A percentile compares a stretch with the other conserved stretches of the same genome.
Evolutionary conservation across 2,113 vertebrate genomes (phyloP).

Genomic region (Clarias gariepinus): DNA sequence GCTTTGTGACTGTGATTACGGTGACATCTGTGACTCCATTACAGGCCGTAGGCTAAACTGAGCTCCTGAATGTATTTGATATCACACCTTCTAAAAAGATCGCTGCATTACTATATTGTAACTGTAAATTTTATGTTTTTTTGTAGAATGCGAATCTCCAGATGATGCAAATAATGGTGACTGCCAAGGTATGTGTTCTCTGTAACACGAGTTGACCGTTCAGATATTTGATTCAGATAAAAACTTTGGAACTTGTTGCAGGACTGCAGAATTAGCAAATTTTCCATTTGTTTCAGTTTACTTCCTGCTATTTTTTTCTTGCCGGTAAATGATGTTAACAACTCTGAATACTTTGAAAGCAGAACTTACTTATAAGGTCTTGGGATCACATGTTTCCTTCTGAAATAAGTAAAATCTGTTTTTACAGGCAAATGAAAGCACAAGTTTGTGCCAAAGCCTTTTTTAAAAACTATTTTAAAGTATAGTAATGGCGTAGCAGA

Average conservation of each 20-base stretch:
- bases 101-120: not conserved
- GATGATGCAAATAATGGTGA: slow-evolving; percentile 30
- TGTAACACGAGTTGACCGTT: not conserved
- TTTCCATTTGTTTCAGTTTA: not conserved
- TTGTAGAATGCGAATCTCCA: slow-evolving; percentile 53
- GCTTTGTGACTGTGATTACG: slow-evolving; percentile 72
- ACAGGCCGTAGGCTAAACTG: slow-evolving; percentile 75
- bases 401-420: not conserved
- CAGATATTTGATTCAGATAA: not conserved
- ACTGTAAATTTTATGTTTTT: slow-evolving; percentile 14
- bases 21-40: slow-evolving; percentile 73
- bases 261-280: not conserved
- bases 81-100: not conserved
- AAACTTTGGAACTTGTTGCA: not conserved
- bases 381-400: not conserved
- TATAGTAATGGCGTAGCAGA: not conserved
- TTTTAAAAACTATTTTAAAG: not conserved
- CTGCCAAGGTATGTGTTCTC: slow-evolving; percentile 54
- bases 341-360: not conserved
- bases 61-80: not conserved
- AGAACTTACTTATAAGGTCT: too few relatives aligned
- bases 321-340: too few relatives aligned
- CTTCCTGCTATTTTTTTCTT: not conserved
- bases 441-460: not conserved
- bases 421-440: not conserved